Percentiles rank a stretch among this genome's conserved stretches.
These are phyloP conservation scores for Dasyornis broadbenti DNA, from an alignment of 2,113 vertebrate genomes.

Conservation along the genomic window DNA sequence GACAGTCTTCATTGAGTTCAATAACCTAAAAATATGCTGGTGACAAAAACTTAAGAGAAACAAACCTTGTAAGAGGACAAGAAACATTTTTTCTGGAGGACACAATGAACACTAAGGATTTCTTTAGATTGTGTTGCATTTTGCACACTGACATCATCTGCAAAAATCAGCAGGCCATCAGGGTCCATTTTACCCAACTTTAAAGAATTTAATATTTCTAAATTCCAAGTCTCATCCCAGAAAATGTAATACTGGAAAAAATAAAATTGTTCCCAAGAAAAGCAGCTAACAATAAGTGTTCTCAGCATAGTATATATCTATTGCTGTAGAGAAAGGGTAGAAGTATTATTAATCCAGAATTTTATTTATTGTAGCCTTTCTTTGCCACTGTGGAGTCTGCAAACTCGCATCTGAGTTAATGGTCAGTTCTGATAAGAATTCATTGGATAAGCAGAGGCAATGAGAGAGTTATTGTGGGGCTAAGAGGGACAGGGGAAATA, in stretches of 20 bases:
- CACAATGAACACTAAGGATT: not conserved
- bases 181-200: not conserved
- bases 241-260: not conserved
- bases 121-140: not conserved
- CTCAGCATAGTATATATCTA: not conserved
- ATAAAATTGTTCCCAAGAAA: not conserved
- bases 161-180: not conserved
- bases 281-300: not conserved
- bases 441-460: not conserved
- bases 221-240: not conserved
- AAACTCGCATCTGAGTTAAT: not conserved
- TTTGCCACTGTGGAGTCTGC: not conserved
- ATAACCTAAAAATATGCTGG: not conserved
- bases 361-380: not conserved
- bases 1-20: not conserved
- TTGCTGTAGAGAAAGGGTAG: not conserved
- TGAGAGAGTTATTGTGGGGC: not conserved
- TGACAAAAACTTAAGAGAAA: not conserved
- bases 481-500: not conserved
- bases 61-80: not conserved
- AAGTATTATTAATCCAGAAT: not conserved
- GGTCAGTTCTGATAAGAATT: not conserved
- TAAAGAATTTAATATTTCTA: not conserved
- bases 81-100: not conserved
- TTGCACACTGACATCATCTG: not conserved